phyloP scores from a whole-genome alignment of 2,888 invertebrate genomes.

The Acronicta aceris region DNA sequence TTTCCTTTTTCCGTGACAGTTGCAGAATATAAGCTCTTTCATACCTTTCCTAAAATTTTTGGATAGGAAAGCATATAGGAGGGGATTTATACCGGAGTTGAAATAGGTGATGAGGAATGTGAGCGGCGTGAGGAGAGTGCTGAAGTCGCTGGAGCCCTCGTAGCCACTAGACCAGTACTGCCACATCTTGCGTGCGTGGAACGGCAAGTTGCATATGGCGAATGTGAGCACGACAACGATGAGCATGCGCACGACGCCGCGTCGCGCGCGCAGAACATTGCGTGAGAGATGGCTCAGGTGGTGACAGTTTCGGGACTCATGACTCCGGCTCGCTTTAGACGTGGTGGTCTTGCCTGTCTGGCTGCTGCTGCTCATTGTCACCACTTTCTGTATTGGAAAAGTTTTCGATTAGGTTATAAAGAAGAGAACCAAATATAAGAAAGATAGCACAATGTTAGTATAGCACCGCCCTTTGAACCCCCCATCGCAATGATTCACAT shows the following conservation, averaged over 20 bases:
- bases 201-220: conserved; percentile 96
- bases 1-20: conserved; percentile 78
- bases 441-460: too few relatives aligned
- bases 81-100: conserved; percentile 97
- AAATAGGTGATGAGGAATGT: conserved; percentile 96
- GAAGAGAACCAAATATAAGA: not conserved
- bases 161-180: conserved; percentile 94
- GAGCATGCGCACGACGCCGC: conserved; percentile 96
- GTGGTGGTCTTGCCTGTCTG: conserved; percentile 67
- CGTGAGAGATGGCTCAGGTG: conserved; percentile 92
- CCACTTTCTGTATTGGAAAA: conserved; percentile 55
- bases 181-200: conserved; percentile 96
- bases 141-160: conserved; percentile 92
- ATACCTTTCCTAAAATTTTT: conserved; percentile 95
- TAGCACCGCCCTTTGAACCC: too few relatives aligned
- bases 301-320: conserved; percentile 87
- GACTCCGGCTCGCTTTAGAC: conserved; percentile 74
- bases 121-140: conserved; percentile 94
- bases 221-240: conserved; percentile 96
- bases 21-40: conserved; percentile 93
- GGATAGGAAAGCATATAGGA: conserved; percentile 96
- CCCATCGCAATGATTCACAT: too few relatives aligned
- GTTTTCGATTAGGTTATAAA: not conserved
- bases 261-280: conserved; percentile 93
- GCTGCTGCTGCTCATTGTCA: conserved; percentile 52